Percentiles rank a stretch among this genome's conserved stretches.
Conservation (phyloP, 2,113 vertebrate species). For the Erinaceus europaeus region DNA sequence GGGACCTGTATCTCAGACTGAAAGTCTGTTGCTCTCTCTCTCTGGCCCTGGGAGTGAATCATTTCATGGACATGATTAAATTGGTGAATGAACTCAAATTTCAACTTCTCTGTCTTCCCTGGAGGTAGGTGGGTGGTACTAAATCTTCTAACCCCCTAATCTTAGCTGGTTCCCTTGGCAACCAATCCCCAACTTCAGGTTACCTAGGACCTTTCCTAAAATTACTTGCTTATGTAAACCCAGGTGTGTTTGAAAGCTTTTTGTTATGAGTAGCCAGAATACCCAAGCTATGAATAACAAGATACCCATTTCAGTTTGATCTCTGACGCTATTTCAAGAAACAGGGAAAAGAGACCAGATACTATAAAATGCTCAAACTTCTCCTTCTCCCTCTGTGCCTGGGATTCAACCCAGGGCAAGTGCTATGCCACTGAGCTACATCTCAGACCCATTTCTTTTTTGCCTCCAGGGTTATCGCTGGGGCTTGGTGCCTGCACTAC, state of each 20-base stretch:
- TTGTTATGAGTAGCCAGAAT: neutral
- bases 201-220: neutral
- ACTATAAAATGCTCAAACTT: neutral
- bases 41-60: no score
- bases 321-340: neutral
- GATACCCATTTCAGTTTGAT: neutral
- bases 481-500: no score
- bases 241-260: neutral
- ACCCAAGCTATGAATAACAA: neutral
- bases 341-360: neutral
- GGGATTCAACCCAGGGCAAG: no score
- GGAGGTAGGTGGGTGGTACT: neutral
- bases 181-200: neutral
- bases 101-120: neutral
- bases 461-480: no score
- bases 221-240: neutral
- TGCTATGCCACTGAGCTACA: no score
- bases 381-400: no score
- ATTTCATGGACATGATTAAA: no score
- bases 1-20: no score
- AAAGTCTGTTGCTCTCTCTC: no score
- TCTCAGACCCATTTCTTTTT: no score
- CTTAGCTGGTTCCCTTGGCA: neutral
- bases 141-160: neutral
- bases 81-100: neutral